phyloP scores from a whole-genome alignment of 2,888 invertebrate genomes.

The Eucriotettix oculatus region DNA sequence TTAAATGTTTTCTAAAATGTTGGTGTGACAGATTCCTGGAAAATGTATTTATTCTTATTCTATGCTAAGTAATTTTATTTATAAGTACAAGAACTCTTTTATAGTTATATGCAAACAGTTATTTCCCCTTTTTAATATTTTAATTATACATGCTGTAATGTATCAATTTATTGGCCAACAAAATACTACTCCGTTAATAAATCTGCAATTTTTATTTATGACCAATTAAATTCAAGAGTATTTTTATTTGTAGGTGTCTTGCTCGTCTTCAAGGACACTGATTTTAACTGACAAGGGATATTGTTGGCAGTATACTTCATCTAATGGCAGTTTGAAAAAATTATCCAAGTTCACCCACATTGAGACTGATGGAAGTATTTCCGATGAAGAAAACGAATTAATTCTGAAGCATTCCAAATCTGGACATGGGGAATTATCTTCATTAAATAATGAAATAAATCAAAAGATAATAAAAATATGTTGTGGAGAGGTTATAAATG shows the following conservation, averaged over 20 bases:
- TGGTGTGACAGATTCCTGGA: too few species aligned
- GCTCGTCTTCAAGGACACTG: neutral
- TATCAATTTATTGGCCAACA: too few species aligned
- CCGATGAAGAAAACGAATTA: neutral
- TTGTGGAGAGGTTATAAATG: slow-evolving; percentile 29
- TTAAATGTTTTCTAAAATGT: too few species aligned
- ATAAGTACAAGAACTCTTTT: too few species aligned
- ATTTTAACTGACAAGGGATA: neutral
- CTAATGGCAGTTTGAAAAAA: neutral
- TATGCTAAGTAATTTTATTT: too few species aligned
- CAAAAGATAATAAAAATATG: slow-evolving; percentile 25
- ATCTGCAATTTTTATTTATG: too few species aligned
- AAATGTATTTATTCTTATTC: too few species aligned
- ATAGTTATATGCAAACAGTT: too few species aligned
- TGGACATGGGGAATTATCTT: neutral
- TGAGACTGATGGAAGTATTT: neutral
- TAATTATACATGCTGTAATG: too few species aligned
- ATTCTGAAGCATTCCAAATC: neutral
- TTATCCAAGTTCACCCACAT: neutral
- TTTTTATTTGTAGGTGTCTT: neutral
- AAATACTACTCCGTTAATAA: too few species aligned
- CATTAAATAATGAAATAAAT: neutral
- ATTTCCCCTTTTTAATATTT: too few species aligned
- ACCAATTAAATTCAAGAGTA: neutral
- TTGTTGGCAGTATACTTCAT: neutral